Evolutionary conservation across 1,140 invertebrate species (phyloP).

Genomic region (Halyomorpha halys): DNA sequence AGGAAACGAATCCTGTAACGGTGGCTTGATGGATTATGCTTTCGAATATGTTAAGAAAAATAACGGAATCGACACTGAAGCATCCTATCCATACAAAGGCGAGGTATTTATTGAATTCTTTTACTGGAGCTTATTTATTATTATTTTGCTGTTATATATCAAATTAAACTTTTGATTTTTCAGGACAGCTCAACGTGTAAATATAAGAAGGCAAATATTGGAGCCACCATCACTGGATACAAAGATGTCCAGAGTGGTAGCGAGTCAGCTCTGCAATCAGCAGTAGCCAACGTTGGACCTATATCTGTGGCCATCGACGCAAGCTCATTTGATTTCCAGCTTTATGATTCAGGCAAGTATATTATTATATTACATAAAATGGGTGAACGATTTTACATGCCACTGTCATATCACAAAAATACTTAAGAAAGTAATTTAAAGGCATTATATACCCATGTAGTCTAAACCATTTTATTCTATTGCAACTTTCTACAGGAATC

Average conservation of each 20-base stretch:
- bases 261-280: slow-evolving; percentile 43
- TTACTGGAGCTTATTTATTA: too few relatives aligned
- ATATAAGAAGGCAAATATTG: slow-evolving; percentile 42
- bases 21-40: slow-evolving; percentile 88
- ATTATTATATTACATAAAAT: too few relatives aligned
- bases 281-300: slow-evolving; percentile 68
- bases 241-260: not conserved
- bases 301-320: slow-evolving; percentile 67
- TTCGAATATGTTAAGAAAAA: slow-evolving; percentile 89
- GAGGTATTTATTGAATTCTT: not conserved
- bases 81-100: slow-evolving; percentile 64
- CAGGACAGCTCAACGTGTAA: not conserved
- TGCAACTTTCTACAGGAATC: too few relatives aligned
- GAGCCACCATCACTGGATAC: slow-evolving; percentile 43
- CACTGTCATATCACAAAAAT: too few relatives aligned
- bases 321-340: slow-evolving; percentile 52
- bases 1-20: slow-evolving; percentile 92
- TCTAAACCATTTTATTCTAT: not conserved
- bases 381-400: too few relatives aligned
- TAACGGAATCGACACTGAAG: slow-evolving; percentile 82
- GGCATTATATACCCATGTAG: not conserved
- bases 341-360: slow-evolving; percentile 50
- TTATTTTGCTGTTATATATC: too few relatives aligned
- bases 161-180: too few relatives aligned
- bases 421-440: too few relatives aligned